Evolutionary conservation across 2,113 vertebrate species (phyloP).

Genomic region (Himantopus leucocephalus): DNA sequence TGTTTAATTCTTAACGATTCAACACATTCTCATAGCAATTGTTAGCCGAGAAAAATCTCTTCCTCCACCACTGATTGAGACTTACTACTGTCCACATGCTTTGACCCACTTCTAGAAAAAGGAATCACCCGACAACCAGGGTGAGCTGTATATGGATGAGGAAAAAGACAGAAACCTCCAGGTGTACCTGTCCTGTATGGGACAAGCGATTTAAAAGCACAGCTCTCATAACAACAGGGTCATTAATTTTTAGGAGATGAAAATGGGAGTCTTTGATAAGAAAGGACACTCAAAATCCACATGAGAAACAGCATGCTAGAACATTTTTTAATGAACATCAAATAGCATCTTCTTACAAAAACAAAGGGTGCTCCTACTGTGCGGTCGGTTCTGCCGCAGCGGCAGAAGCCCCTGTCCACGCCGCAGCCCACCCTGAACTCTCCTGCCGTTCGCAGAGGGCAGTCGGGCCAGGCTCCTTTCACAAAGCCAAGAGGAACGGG

Average conservation of each 20-base stretch:
- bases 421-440: not conserved
- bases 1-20: not conserved
- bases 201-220: not conserved
- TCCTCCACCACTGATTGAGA: not conserved
- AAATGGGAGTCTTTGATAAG: not conserved
- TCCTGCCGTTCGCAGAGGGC: rapidly evolving
- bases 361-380: rapidly evolving
- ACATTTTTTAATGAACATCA: not conserved
- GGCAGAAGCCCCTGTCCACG: not conserved
- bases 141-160: not conserved
- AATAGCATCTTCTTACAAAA: not conserved
- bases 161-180: not conserved
- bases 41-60: not conserved
- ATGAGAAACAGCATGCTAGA: not conserved
- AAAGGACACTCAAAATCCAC: not conserved
- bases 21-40: not conserved
- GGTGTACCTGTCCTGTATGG: not conserved
- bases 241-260: not conserved
- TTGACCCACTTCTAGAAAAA: not conserved
- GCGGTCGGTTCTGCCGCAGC: not conserved
- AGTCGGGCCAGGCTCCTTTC: rapidly evolving
- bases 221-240: not conserved
- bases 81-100: not conserved
- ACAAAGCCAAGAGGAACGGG: not conserved
- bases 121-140: not conserved